These are phyloP conservation scores for Halyomorpha halys DNA, from an alignment of 1,140 invertebrate species.

Conservation along the genomic window DNA sequence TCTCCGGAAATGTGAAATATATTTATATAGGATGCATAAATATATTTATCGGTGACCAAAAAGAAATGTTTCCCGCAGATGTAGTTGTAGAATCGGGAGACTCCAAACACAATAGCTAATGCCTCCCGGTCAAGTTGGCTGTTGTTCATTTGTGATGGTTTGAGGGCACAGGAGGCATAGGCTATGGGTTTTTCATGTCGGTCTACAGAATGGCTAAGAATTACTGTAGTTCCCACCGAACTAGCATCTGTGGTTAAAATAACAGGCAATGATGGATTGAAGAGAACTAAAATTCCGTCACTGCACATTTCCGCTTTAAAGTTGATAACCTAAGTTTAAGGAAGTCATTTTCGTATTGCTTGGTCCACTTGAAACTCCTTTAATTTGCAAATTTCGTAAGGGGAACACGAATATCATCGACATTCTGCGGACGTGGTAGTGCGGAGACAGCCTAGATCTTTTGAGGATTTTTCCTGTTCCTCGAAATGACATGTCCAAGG, in stretches of 20 bases:
- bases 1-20: too few relatives aligned
- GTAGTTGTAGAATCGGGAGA: constrained; percentile 34
- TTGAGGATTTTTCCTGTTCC: too few relatives aligned
- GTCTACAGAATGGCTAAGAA: constrained; percentile 36
- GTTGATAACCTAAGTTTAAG: constrained; percentile 18
- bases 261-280: constrained; percentile 39
- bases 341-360: constrained; percentile 31
- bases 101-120: constrained; percentile 38
- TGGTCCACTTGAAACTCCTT: constrained; percentile 27
- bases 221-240: constrained; percentile 32
- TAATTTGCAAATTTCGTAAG: background rate
- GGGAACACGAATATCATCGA: too few relatives aligned
- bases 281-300: constrained; percentile 34
- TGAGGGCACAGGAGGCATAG: constrained; percentile 38
- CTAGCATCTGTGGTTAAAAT: constrained; percentile 38
- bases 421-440: too few relatives aligned
- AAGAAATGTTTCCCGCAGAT: constrained; percentile 22
- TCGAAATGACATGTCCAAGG: too few relatives aligned
- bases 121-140: constrained; percentile 40
- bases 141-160: constrained; percentile 37
- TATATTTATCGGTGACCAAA: constrained; percentile 23
- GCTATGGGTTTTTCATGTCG: constrained; percentile 35
- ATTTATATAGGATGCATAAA: too few relatives aligned
- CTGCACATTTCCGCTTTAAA: constrained; percentile 30
- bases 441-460: too few relatives aligned